Evolutionary conservation across 1,140 invertebrate genomes (phyloP).

Genomic region (Drosophila trapezifrons): DNA sequence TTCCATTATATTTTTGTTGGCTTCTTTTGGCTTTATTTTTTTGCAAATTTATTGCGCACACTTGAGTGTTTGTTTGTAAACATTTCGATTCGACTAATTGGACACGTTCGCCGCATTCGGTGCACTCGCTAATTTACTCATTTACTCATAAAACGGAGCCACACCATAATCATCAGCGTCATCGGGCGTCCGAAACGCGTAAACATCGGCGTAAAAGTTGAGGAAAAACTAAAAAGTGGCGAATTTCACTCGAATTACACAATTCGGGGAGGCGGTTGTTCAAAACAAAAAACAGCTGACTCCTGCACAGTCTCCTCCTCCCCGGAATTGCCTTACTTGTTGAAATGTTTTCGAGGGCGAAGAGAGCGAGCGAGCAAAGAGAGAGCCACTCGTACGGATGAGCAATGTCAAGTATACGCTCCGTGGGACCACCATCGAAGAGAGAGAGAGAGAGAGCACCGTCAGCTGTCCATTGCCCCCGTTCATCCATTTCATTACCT

Average conservation of each 20-base stretch:
- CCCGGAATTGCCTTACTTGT: conserved; percentile 32
- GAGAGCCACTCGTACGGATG: conserved; percentile 19
- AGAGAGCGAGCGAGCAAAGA: conserved; percentile 14
- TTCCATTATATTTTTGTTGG: neutral
- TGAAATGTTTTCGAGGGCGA: conserved; percentile 28
- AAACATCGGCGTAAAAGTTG: neutral
- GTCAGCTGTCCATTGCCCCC: conserved; percentile 77
- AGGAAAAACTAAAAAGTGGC: neutral
- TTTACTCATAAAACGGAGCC: conserved; percentile 32
- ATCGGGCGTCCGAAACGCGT: conserved; percentile 21
- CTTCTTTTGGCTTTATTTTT: conserved; percentile 26
- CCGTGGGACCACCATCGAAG: conserved; percentile 15
- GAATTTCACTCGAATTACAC: conserved; percentile 55
- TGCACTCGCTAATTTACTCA: conserved; percentile 43
- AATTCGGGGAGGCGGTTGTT: conserved; percentile 37
- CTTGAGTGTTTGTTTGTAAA: conserved; percentile 63
- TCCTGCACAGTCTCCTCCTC: conserved; percentile 4
- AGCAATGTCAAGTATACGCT: conserved; percentile 65
- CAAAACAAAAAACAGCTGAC: conserved; percentile 80
- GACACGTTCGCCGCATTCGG: conserved; percentile 51
- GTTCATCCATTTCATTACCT: conserved; percentile 17
- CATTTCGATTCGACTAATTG: conserved; percentile 60
- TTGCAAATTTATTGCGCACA: conserved; percentile 58
- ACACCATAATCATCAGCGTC: conserved; percentile 26
- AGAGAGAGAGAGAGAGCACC: conserved; percentile 26